Percentiles rank a stretch among this genome's conserved stretches.
Conservation (phyloP, 2,797 vertebrate genomes). For the Esox lucius region DNA sequence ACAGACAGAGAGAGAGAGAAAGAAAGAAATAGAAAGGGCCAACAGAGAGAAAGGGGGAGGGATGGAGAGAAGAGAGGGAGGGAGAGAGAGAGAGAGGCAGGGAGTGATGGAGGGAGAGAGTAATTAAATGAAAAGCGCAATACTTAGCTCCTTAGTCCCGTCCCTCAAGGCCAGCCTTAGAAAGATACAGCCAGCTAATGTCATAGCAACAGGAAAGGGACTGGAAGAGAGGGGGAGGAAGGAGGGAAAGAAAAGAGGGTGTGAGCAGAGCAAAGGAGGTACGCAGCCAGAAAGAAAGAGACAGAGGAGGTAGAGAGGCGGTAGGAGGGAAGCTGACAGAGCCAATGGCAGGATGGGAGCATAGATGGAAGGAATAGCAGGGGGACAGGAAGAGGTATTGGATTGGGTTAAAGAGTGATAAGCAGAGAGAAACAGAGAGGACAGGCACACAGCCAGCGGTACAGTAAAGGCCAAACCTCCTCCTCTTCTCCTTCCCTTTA, state of each 20-base stretch:
- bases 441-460: conserved; percentile 50
- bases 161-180: conserved; percentile 66
- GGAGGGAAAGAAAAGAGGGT: not conserved
- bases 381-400: not conserved
- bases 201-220: conserved; percentile 68
- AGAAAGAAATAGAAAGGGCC: not conserved
- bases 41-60: not conserved
- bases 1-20: not conserved
- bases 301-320: conserved; percentile 36
- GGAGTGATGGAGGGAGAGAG: conserved; percentile 31
- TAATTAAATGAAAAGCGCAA: conserved; percentile 73
- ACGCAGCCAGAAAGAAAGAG: not conserved
- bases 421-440: not conserved
- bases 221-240: not conserved
- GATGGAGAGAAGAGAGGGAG: conserved; percentile 7
- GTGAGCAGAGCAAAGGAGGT: not conserved
- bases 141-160: conserved; percentile 69
- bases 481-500: conserved; percentile 19
- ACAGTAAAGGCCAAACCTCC: conserved; percentile 46
- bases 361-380: not conserved
- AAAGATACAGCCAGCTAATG: conserved; percentile 67
- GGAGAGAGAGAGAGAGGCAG: not conserved
- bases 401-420: not conserved
- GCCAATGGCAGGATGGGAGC: conserved; percentile 11
- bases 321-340: conserved; percentile 28